Percentiles rank a stretch among this genome's conserved stretches.
phyloP scores from a whole-genome alignment of 2,888 invertebrate species.

The Cryptophagus acutangulus region DNA sequence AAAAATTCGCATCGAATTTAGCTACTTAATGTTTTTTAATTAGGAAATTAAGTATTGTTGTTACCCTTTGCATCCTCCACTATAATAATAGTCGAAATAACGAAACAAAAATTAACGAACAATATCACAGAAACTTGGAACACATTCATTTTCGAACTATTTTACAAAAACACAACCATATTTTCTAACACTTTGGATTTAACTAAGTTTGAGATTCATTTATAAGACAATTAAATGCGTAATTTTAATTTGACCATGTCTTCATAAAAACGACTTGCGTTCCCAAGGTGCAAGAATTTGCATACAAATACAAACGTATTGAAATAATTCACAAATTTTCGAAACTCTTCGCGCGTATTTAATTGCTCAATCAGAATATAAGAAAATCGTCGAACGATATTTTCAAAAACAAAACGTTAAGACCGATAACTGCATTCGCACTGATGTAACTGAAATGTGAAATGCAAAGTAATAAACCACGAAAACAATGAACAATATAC shows the following conservation, averaged over 20 bases:
- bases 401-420: conserved; percentile 7
- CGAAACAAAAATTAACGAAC: conserved; percentile 22
- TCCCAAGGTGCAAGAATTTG: conserved; percentile 28
- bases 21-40: no score
- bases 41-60: no score
- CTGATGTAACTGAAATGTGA: conserved; percentile 4
- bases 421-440: not conserved
- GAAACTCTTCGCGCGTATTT: no score
- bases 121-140: conserved; percentile 33
- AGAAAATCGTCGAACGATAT: conserved; percentile 13
- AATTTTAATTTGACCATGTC: conserved; percentile 32
- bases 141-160: conserved; percentile 29
- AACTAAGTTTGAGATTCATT: conserved; percentile 16
- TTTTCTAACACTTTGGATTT: not conserved
- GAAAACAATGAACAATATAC: conserved; percentile 22
- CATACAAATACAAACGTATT: conserved; percentile 26
- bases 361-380: conserved; percentile 4
- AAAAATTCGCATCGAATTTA: no score
- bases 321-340: conserved; percentile 6
- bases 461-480: not conserved
- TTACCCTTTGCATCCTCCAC: conserved; percentile 42
- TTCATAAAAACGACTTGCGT: conserved; percentile 24
- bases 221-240: conserved; percentile 16
- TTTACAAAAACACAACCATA: conserved; percentile 16
- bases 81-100: conserved; percentile 33